Evolutionary conservation across 1,140 invertebrate species (phyloP).

Genomic region (Drosophila setifemur): DNA sequence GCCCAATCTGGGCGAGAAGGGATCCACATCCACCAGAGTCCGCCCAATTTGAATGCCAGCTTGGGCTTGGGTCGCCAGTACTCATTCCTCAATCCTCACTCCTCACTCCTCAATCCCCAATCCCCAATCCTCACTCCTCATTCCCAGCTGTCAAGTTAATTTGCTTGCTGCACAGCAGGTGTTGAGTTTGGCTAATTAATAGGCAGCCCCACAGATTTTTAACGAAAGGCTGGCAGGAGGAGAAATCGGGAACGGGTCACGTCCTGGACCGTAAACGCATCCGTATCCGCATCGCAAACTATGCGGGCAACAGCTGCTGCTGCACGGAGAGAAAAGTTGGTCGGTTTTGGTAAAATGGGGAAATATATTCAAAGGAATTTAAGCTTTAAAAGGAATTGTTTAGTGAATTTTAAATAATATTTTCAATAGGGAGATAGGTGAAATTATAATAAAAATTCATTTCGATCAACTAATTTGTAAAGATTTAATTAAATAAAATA

Average conservation of each 20-base stretch:
- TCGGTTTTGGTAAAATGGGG: too few relatives aligned
- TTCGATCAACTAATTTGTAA: too few relatives aligned
- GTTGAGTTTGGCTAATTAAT: slow-evolving; percentile 81
- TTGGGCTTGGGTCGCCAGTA: too few relatives aligned
- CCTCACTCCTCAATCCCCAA: not conserved
- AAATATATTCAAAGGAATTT: not conserved
- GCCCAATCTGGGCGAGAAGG: slow-evolving; percentile 43
- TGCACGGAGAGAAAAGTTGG: slow-evolving; percentile 15
- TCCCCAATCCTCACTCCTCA: not conserved
- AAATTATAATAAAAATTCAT: too few relatives aligned
- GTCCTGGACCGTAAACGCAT: slow-evolving; percentile 42
- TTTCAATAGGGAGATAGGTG: too few relatives aligned
- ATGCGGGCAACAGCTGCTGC: slow-evolving; percentile 68
- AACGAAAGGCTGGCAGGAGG: slow-evolving; percentile 22
- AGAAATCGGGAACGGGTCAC: slow-evolving; percentile 48
- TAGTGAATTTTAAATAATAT: too few relatives aligned
- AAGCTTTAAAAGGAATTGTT: not conserved
- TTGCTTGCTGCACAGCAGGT: slow-evolving; percentile 68
- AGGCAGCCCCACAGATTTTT: slow-evolving; percentile 55
- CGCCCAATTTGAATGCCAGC: slow-evolving; percentile 13
- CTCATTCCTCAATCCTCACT: not conserved
- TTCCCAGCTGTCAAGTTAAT: slow-evolving; percentile 67
- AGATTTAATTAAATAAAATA: too few relatives aligned
- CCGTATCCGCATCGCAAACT: slow-evolving; percentile 39
- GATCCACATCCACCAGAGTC: slow-evolving; percentile 9